Conservation (phyloP, 2,113 vertebrate genomes). For the Oreocharis arfaki region DNA sequence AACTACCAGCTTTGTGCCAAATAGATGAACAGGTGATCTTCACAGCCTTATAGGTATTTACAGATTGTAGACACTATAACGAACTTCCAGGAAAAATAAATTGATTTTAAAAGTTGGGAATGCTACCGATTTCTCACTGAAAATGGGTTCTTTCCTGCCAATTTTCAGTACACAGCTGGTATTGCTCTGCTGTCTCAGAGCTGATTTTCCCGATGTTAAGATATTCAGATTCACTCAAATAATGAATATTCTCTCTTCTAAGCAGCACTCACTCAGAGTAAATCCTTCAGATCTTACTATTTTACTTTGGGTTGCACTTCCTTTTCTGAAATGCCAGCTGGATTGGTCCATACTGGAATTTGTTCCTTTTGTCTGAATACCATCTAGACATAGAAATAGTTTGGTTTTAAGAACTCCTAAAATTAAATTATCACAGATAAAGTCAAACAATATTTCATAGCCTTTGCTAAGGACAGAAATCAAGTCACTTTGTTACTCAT, state of each 20-base stretch:
- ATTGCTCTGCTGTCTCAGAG: background rate
- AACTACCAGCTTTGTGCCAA: background rate
- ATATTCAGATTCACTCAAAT: background rate
- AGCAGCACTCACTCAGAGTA: background rate
- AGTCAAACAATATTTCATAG: background rate
- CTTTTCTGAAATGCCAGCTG: background rate
- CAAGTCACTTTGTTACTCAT: background rate
- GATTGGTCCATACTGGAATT: background rate
- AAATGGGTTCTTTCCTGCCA: background rate
- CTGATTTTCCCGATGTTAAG: background rate
- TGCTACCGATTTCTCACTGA: background rate
- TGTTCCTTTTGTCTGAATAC: background rate
- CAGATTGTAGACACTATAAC: background rate
- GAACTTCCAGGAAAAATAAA: background rate
- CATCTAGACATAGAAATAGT: background rate
- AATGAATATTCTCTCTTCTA: background rate
- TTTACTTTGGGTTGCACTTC: background rate
- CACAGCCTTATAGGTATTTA: background rate
- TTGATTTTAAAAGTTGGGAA: background rate
- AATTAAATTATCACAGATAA: background rate
- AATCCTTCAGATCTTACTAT: background rate
- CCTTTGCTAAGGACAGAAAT: background rate
- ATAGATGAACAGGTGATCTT: background rate
- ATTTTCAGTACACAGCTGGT: background rate
- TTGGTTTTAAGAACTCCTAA: background rate